Evolutionary conservation across 2,113 vertebrate genomes (phyloP).

Genomic region (Dicerorhinus sumatrensis): DNA sequence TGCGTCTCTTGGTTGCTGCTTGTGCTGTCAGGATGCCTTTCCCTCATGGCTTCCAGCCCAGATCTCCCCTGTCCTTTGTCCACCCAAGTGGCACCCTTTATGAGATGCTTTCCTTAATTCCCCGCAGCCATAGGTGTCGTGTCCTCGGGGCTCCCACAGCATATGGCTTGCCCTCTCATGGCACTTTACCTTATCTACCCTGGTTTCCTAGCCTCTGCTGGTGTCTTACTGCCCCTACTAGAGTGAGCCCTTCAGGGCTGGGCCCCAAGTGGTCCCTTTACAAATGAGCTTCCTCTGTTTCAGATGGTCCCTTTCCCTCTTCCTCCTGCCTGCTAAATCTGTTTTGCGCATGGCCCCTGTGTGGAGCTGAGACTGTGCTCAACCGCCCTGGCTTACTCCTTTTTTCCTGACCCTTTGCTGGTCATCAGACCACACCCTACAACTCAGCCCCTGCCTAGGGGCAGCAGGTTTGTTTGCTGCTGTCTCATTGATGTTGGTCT

Average conservation of each 20-base stretch:
- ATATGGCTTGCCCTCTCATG: rapidly evolving
- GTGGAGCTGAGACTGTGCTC: neutral
- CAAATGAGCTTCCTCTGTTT: no score
- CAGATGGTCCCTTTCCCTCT: neutral
- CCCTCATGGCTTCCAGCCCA: rapidly evolving
- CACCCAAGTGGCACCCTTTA: neutral
- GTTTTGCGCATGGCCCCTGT: neutral
- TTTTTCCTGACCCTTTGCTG: neutral
- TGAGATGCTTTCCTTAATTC: neutral
- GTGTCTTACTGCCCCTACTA: neutral
- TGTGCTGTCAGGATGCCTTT: neutral
- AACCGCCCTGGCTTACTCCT: no score
- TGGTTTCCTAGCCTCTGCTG: neutral
- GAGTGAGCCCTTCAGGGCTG: neutral
- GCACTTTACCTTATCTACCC: rapidly evolving
- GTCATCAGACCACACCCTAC: neutral
- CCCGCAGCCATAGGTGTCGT: neutral
- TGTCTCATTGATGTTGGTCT: neutral
- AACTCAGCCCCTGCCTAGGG: neutral
- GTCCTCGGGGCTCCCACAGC: neutral
- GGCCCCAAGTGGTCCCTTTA: neutral
- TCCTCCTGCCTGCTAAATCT: neutral
- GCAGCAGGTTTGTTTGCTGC: neutral
- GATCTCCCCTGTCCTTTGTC: no score
- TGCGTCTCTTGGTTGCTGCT: neutral